Conservation (phyloP, 2,797 vertebrate genomes). For the Protonibea diacanthus region DNA sequence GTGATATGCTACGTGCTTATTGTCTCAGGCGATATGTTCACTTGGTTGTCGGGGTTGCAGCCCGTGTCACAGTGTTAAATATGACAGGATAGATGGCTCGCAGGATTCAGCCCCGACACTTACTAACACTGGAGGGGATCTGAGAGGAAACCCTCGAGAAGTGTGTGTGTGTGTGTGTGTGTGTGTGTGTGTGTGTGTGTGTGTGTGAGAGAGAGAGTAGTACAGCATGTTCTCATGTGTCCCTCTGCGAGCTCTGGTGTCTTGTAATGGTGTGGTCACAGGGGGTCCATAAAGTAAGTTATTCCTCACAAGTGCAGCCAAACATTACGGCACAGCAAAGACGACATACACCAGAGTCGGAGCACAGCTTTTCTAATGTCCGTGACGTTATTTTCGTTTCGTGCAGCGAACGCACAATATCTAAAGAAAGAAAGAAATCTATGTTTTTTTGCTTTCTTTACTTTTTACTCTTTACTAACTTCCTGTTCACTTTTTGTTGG, state of each 20-base stretch:
- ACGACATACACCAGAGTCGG: conserved; percentile 4
- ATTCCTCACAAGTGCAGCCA: conserved; percentile 33
- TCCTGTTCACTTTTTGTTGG: not conserved
- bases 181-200: not conserved
- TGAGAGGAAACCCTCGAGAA: not conserved
- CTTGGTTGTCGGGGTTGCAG: not conserved
- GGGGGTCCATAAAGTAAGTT: conserved; percentile 26
- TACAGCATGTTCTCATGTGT: conserved; percentile 47
- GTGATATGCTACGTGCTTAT: not conserved
- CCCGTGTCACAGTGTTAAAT: not conserved
- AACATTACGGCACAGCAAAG: conserved; percentile 18
- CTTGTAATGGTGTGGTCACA: conserved; percentile 30
- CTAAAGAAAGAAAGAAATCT: not conserved
- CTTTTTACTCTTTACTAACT: not conserved
- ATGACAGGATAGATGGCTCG: not conserved
- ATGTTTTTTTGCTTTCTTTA: too few species aligned
- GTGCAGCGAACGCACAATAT: not conserved
- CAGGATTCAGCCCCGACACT: not conserved
- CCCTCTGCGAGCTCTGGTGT: conserved; percentile 11
- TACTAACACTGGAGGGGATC: not conserved
- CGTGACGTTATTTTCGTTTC: conserved; percentile 6
- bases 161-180: not conserved
- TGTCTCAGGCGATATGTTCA: not conserved
- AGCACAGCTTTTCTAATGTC: not conserved
- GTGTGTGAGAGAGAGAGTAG: not conserved